Percentiles rank a stretch among this genome's conserved stretches.
phyloP scores from a whole-genome alignment of 2,888 invertebrate genomes.

The Metopia argyrocephala region DNA sequence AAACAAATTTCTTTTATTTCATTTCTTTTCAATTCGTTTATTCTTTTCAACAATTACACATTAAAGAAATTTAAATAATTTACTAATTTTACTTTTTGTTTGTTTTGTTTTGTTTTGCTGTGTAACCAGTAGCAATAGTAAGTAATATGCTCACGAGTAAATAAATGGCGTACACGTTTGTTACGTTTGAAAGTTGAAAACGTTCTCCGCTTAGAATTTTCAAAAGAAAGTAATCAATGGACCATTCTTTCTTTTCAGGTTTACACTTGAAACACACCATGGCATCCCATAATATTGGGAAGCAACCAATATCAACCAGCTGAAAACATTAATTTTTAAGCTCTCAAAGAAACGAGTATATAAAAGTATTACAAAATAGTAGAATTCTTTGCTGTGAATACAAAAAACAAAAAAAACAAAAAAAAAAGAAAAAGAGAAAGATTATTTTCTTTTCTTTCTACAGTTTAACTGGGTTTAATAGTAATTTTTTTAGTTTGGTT shows the following conservation, averaged over 20 bases:
- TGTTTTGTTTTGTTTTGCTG: slow-evolving; percentile 5
- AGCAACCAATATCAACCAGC: no score
- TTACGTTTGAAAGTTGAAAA: slow-evolving; percentile 70
- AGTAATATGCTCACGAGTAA: slow-evolving; percentile 14
- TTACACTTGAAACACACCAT: no score
- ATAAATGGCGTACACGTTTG: slow-evolving; percentile 67
- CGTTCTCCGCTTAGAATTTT: slow-evolving; percentile 68
- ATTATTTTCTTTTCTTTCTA: not conserved
- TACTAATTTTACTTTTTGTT: slow-evolving; percentile 3
- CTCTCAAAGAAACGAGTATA: no score
- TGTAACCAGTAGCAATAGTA: no score
- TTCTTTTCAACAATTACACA: not conserved
- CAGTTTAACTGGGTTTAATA: not conserved
- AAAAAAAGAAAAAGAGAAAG: not conserved
- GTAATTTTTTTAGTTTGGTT: not conserved
- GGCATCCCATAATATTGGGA: no score
- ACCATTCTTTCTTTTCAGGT: no score
- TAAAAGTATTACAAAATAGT: no score
- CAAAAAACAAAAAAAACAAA: not conserved
- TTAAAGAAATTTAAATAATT: slow-evolving; percentile 32
- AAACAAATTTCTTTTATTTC: not conserved
- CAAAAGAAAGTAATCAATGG: slow-evolving; percentile 66
- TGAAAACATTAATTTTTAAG: no score
- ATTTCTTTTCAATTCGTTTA: not conserved
- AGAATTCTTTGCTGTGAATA: not conserved